Conservation (phyloP, 2,888 invertebrate genomes). For the Gerosis bhagava region DNA sequence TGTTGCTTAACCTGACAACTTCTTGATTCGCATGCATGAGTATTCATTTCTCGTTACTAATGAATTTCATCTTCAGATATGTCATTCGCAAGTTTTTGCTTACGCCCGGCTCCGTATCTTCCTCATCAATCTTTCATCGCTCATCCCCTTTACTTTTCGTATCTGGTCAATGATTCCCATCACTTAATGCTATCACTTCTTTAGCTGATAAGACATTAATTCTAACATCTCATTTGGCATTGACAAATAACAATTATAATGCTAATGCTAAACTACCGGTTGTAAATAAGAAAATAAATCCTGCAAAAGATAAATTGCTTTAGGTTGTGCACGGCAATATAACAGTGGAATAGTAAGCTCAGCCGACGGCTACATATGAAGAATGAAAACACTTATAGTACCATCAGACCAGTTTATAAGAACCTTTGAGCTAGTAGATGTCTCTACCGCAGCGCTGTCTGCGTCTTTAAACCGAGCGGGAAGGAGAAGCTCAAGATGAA, state of each 20-base stretch:
- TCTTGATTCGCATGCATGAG: slow-evolving; percentile 17
- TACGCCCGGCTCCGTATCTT: slow-evolving; percentile 4
- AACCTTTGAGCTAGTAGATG: slow-evolving; percentile 12
- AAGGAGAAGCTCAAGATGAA: slow-evolving; percentile 11
- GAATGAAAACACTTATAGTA: slow-evolving; percentile 12
- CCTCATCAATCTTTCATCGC: slow-evolving; percentile 11
- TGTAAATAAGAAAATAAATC: slow-evolving; percentile 5
- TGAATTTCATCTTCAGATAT: slow-evolving; percentile 9
- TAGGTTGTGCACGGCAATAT: slow-evolving; percentile 1
- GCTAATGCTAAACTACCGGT: slow-evolving; percentile 4
- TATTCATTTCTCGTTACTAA: slow-evolving; percentile 17
- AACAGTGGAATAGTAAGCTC: slow-evolving; percentile 4
- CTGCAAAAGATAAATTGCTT: slow-evolving; percentile 3
- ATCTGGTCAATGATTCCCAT: slow-evolving; percentile 3
- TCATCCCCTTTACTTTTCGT: slow-evolving; percentile 7
- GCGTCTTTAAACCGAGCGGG: neutral
- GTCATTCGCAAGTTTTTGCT: slow-evolving; percentile 16
- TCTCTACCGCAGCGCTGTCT: neutral
- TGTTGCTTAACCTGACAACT: slow-evolving; percentile 10
- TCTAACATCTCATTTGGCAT: slow-evolving; percentile 6
- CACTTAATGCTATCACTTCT: no score
- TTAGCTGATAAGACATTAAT: no score
- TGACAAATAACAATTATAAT: slow-evolving; percentile 13
- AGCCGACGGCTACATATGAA: slow-evolving; percentile 4
- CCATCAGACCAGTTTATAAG: slow-evolving; percentile 18